Percentiles rank a stretch among this genome's conserved stretches.
Evolutionary conservation across 2,113 vertebrate genomes (phyloP).

Genomic region (Oryzias celebensis): DNA sequence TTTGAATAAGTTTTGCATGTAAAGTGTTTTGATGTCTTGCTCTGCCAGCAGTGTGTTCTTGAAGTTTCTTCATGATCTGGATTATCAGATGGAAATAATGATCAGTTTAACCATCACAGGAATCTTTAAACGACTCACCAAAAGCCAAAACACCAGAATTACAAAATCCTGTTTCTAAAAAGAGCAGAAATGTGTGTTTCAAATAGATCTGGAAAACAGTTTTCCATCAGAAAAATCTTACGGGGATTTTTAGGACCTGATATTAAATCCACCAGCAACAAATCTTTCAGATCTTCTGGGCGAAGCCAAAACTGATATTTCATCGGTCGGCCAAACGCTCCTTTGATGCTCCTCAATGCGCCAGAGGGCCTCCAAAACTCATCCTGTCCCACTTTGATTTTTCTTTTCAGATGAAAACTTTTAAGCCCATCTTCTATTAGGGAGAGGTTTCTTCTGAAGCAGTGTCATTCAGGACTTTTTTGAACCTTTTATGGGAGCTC

Average conservation of each 20-base stretch:
- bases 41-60: too few relatives aligned
- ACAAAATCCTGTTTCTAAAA: too few relatives aligned
- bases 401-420: background rate
- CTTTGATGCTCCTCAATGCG: background rate
- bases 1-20: too few relatives aligned
- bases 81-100: too few relatives aligned
- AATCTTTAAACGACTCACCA: too few relatives aligned
- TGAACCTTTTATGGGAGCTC: too few relatives aligned
- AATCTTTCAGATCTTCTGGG: conserved; percentile 1
- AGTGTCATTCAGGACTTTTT: background rate
- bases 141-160: too few relatives aligned
- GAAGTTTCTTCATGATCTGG: too few relatives aligned
- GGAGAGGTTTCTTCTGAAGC: background rate
- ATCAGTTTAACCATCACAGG: too few relatives aligned
- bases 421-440: background rate
- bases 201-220: too few relatives aligned
- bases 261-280: conserved; percentile 1
- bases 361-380: background rate
- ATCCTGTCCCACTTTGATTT: background rate
- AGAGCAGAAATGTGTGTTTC: too few relatives aligned
- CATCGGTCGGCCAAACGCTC: conserved; percentile 12
- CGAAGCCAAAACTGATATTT: background rate
- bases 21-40: too few relatives aligned
- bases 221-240: conserved; percentile 5
- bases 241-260: conserved; percentile 2